Percentiles rank a stretch among this genome's conserved stretches.
These are phyloP conservation scores for Spongilla lacustris DNA, from an alignment of 37 sponge, comb jelly and placozoan species.

Conservation along the genomic window DNA sequence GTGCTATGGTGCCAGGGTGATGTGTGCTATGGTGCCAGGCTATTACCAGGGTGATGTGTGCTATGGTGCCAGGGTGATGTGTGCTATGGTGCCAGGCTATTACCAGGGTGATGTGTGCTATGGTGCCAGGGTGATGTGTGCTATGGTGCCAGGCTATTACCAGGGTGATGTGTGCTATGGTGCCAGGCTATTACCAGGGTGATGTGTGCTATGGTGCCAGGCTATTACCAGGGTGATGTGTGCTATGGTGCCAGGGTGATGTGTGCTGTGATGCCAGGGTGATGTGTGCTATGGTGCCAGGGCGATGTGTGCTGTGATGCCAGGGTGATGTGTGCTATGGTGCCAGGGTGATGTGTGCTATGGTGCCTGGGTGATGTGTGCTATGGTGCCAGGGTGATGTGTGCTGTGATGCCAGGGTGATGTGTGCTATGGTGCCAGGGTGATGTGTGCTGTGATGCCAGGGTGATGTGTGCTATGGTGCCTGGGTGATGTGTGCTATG, in stretches of 20 bases:
- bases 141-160: too few species aligned
- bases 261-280: too few species aligned
- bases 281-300: neutral
- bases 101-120: neutral
- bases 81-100: neutral
- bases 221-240: too few species aligned
- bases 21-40: too few species aligned
- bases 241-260: neutral
- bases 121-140: neutral
- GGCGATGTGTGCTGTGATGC: neutral
- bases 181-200: too few species aligned
- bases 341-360: too few species aligned
- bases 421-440: neutral
- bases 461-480: neutral
- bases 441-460: too few species aligned
- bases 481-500: neutral
- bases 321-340: neutral
- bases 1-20: neutral
- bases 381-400: neutral
- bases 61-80: neutral
- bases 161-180: neutral
- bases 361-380: too few species aligned
- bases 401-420: neutral
- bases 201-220: neutral
- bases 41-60: too few species aligned